Percentiles rank a stretch among this genome's conserved stretches.
These are phyloP conservation scores for Chromobotia macracanthus DNA, from an alignment of 2,797 vertebrate species.

Conservation along the genomic window DNA sequence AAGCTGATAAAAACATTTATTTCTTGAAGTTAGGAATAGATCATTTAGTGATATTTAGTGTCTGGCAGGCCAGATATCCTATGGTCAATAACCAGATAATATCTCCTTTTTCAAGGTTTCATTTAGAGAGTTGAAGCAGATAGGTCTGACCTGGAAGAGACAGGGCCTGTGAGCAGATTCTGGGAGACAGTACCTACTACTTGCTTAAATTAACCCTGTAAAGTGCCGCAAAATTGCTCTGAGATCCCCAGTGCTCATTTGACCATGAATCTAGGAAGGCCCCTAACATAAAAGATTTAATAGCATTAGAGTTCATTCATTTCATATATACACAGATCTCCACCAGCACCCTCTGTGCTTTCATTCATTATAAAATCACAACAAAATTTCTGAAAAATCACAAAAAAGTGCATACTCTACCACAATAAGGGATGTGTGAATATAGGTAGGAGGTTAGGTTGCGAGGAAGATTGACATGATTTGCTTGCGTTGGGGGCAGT, in stretches of 20 bases:
- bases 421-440: conserved; percentile 30
- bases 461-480: conserved; percentile 6
- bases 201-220: neutral
- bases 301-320: conserved; percentile 16
- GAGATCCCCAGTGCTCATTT: conserved; percentile 61
- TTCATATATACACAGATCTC: conserved; percentile 7
- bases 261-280: conserved; percentile 29
- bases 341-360: neutral
- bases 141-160: neutral
- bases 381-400: conserved; percentile 19
- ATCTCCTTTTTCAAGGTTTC: conserved; percentile 1
- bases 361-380: conserved; percentile 17
- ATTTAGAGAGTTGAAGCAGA: neutral
- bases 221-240: conserved; percentile 54
- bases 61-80: conserved; percentile 15
- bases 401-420: neutral
- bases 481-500: conserved; percentile 5
- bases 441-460: conserved; percentile 6
- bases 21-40: conserved; percentile 19
- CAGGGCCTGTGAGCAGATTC: conserved; percentile 16
- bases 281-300: conserved; percentile 44
- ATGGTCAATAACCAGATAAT: neutral
- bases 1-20: conserved; percentile 15
- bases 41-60: conserved; percentile 14
- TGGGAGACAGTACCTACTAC: conserved; percentile 6